Base-by-base conservation (phyloP, 2,888 invertebrate genomes). In the Aspidiotus destructor region DNA sequence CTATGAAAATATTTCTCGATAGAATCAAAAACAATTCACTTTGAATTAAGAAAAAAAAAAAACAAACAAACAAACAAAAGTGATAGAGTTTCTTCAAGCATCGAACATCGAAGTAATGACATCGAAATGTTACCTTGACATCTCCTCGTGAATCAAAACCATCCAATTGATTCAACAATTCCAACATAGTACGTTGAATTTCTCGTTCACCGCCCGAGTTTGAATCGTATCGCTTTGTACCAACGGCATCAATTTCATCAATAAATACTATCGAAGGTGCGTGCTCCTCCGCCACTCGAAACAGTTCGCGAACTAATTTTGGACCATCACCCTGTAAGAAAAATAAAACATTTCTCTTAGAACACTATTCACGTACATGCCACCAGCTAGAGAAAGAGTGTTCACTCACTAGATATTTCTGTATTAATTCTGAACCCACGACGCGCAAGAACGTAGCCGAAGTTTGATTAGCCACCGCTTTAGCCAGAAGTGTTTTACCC, bases 201-300 rank as follows among this genome's bases (percentile, higher is more conserved):
- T 99, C 99, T 72, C 98, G 84, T 78, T 99, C 99, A 70, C 99
- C 99, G 53, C 99, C 99, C 64, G 97, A 98, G 79, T 99, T 99
- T 0, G 98, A 98, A 76, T 99, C 99, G 77, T 98, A 99, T 77
- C 96, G 86, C 80, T 98, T 99, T 8, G 97, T 98, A 70, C 98
- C 98, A 13, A 98, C 93, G 41, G 98, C 98, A 82, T 99, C 99
- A 75, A 99, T 99, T 84, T 99, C 99, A 82, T 99, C 99, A 75
- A 99, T 99, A 77, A 99, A 99, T 11, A 99, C 97, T 78, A 99
- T 99, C 1, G 98, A 97, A 0, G 99, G 99, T 0, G 99, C 97
- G 81, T 99, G 96, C 77, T 99, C 98, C 77, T 99, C 98, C 0
- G 99, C 99, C n/a, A 99, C 98, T 74, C 98, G 83, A 80, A 99